phyloP scores from a whole-genome alignment of 2,797 vertebrate genomes.

The Sebastes steindachneri region DNA sequence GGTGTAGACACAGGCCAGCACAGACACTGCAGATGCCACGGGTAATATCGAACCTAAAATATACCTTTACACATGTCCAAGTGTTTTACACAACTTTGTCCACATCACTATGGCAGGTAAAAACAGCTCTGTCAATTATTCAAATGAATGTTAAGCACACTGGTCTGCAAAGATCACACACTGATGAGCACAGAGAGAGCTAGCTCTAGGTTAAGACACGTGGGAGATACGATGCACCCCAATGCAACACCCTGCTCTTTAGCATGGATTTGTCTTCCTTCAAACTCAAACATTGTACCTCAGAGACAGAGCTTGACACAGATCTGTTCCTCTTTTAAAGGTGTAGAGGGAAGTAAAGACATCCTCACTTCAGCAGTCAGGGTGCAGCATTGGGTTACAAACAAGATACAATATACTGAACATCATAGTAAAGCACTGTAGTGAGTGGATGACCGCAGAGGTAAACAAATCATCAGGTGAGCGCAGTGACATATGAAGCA shows the following conservation, averaged over 20 bases:
- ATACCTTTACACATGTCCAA: constrained; percentile 49
- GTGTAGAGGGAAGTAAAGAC: background rate
- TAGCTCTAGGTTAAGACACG: constrained; percentile 64
- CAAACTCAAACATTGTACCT: background rate
- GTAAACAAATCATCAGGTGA: background rate
- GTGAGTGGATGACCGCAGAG: constrained; percentile 18
- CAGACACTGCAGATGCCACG: constrained; percentile 58
- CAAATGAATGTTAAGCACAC: constrained; percentile 32
- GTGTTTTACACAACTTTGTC: constrained; percentile 50
- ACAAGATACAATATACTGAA: constrained; percentile 12
- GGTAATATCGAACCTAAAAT: constrained; percentile 34
- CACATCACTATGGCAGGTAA: constrained; percentile 58
- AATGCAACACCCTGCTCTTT: constrained; percentile 16
- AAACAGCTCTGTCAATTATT: constrained; percentile 18
- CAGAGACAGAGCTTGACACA: background rate
- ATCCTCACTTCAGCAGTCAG: background rate
- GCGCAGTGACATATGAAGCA: background rate
- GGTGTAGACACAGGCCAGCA: constrained; percentile 47
- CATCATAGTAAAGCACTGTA: constrained; percentile 34
- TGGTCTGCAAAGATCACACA: constrained; percentile 53
- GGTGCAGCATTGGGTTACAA: background rate
- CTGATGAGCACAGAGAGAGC: constrained; percentile 54
- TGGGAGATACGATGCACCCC: constrained; percentile 19
- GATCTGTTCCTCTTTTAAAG: background rate
- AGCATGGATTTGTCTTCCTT: background rate